Evolutionary conservation across 2,888 invertebrate species (phyloP).

Genomic region (Rugalucina vietnamica): DNA sequence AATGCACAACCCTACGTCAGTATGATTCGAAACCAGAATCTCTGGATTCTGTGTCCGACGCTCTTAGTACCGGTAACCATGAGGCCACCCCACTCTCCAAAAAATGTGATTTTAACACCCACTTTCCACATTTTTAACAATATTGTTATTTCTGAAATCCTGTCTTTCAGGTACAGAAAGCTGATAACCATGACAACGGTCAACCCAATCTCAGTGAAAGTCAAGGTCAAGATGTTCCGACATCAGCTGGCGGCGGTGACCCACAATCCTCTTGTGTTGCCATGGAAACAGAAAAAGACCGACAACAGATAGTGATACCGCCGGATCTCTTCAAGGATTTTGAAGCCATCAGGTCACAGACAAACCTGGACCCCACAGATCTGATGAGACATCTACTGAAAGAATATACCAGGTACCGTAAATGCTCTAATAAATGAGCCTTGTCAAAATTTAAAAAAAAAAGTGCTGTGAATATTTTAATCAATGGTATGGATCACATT

Average conservation of each 20-base stretch:
- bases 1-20: too few relatives aligned
- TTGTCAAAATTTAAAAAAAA: too few relatives aligned
- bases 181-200: neutral
- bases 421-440: neutral
- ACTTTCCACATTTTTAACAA: too few relatives aligned
- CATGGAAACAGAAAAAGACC: conserved; percentile 22
- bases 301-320: conserved; percentile 71
- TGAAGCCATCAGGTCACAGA: conserved; percentile 71
- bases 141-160: too few relatives aligned
- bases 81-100: too few relatives aligned
- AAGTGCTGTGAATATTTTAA: too few relatives aligned
- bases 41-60: too few relatives aligned
- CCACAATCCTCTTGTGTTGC: conserved; percentile 2
- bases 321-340: conserved; percentile 76
- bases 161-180: neutral
- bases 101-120: too few relatives aligned
- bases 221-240: neutral
- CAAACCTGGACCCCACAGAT: conserved; percentile 73
- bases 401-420: conserved; percentile 71
- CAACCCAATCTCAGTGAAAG: neutral
- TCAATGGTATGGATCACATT: too few relatives aligned
- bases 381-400: conserved; percentile 75
- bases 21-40: too few relatives aligned
- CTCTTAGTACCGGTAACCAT: too few relatives aligned
- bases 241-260: neutral